These are phyloP conservation scores for Pandemis cinnamomeana DNA, from an alignment of 2,888 invertebrate species.

Conservation along the genomic window DNA sequence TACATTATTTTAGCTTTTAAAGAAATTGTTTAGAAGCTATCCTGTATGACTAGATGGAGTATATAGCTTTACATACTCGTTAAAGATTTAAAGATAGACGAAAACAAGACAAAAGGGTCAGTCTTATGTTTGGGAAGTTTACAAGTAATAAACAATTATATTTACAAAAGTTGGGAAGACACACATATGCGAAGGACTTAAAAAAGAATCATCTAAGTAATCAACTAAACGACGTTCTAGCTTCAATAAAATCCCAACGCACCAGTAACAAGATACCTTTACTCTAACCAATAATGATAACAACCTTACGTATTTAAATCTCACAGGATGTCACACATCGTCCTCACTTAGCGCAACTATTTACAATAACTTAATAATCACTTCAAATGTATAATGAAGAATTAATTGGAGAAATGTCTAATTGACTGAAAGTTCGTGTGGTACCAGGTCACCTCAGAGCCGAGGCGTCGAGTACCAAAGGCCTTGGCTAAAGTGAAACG, in stretches of 20 bases:
- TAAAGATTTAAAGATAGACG: slow-evolving; percentile 74
- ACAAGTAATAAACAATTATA: slow-evolving; percentile 77
- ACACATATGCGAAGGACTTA: slow-evolving; percentile 71
- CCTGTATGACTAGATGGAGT: slow-evolving; percentile 69
- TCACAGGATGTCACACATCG: slow-evolving; percentile 80
- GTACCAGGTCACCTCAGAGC: slow-evolving; percentile 81
- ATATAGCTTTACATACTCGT: slow-evolving; percentile 69
- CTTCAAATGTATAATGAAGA: slow-evolving; percentile 68
- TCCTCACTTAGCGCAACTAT: slow-evolving; percentile 70
- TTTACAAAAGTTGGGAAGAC: slow-evolving; percentile 84
- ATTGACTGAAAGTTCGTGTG: slow-evolving; percentile 71
- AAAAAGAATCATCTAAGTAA: slow-evolving; percentile 66
- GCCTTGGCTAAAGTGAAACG: slow-evolving; percentile 81
- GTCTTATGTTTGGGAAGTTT: slow-evolving; percentile 84
- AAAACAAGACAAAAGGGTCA: slow-evolving; percentile 84
- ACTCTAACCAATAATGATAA: slow-evolving; percentile 74
- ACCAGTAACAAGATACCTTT: slow-evolving; percentile 71
- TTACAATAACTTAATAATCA: slow-evolving; percentile 73
- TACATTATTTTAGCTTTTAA: slow-evolving; percentile 74
- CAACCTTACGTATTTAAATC: slow-evolving; percentile 78
- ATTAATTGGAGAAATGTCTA: slow-evolving; percentile 79
- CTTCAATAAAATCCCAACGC: slow-evolving; percentile 66
- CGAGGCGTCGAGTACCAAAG: slow-evolving; percentile 79
- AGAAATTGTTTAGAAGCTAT: slow-evolving; percentile 77
- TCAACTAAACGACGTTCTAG: slow-evolving; percentile 48